Conservation (phyloP, 1,140 invertebrate genomes). For the Saxidomus purpurata region DNA sequence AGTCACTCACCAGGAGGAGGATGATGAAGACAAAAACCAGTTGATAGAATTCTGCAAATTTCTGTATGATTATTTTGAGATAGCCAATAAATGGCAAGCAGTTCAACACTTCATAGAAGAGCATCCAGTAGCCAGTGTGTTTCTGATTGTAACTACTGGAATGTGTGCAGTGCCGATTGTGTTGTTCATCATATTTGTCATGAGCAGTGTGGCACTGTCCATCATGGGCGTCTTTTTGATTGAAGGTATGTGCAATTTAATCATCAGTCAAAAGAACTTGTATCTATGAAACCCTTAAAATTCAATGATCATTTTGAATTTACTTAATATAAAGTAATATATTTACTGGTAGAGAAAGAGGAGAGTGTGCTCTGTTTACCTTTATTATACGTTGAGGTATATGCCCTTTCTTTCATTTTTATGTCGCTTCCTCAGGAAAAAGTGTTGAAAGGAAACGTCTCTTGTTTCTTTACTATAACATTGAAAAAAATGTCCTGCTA, state of each 20-base stretch:
- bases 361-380: too few species aligned
- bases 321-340: too few species aligned
- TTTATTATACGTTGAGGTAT: too few species aligned
- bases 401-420: too few species aligned
- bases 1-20: not conserved
- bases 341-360: too few species aligned
- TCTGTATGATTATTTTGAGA: constrained; percentile 56
- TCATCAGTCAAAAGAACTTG: too few species aligned
- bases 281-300: too few species aligned
- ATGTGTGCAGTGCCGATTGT: constrained; percentile 66
- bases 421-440: too few species aligned
- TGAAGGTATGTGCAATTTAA: constrained; percentile 60
- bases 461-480: too few species aligned
- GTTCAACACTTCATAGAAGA: constrained; percentile 33
- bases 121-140: constrained; percentile 61
- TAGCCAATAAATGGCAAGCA: constrained; percentile 52
- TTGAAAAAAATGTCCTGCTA: too few species aligned
- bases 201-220: constrained; percentile 50
- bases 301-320: too few species aligned
- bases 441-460: too few species aligned
- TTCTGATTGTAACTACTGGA: constrained; percentile 58
- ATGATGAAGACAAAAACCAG: constrained; percentile 38
- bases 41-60: constrained; percentile 41
- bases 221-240: constrained; percentile 64
- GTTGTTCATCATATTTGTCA: constrained; percentile 64